phyloP scores from a whole-genome alignment of 2,113 vertebrate species.

The Enhydra lutris region DNA sequence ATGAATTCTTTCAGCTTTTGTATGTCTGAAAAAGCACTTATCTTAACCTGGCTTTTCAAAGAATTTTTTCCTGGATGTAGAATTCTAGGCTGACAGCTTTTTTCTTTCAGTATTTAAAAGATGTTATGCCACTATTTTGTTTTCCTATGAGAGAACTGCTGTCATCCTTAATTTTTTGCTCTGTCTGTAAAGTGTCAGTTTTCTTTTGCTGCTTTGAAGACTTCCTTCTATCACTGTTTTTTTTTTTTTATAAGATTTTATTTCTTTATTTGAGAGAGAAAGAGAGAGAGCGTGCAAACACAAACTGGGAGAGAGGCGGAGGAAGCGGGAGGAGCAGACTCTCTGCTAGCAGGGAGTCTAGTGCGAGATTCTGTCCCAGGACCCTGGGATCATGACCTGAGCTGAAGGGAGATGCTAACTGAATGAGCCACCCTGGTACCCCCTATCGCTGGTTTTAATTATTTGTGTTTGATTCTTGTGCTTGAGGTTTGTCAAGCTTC shows the following conservation, averaged over 20 bases:
- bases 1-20: conserved; percentile 16
- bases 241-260: not conserved
- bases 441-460: not conserved
- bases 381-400: not conserved
- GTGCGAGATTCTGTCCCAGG: not conserved
- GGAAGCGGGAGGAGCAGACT: not conserved
- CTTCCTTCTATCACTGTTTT: not conserved
- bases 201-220: not conserved
- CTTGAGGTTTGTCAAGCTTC: not conserved
- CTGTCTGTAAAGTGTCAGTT: not conserved
- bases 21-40: not conserved
- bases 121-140: not conserved
- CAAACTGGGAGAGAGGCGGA: not conserved
- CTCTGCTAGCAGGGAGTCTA: not conserved
- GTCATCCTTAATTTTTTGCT: not conserved
- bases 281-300: not conserved
- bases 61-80: not conserved
- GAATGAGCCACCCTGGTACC: not conserved
- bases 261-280: not conserved
- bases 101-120: not conserved
- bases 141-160: not conserved
- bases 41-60: conserved; percentile 1
- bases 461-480: not conserved
- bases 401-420: not conserved
- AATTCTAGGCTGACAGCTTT: not conserved